Evolutionary conservation across 2,113 vertebrate species (phyloP).

Genomic region (Pongo abelii): DNA sequence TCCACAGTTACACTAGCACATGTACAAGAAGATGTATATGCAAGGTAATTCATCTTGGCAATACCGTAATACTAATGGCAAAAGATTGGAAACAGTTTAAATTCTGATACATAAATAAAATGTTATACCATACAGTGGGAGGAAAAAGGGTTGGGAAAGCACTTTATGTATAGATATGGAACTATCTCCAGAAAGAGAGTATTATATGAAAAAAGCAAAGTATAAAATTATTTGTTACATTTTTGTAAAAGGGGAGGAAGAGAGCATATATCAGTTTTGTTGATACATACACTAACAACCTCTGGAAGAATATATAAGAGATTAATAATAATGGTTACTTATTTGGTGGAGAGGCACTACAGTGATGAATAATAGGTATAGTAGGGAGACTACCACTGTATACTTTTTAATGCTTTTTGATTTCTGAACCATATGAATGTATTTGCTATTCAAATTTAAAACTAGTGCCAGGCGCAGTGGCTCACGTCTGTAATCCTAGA

Average conservation of each 20-base stretch:
- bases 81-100: background rate
- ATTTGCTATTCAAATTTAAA: constrained; percentile 50
- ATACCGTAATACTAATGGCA: background rate
- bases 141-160: background rate
- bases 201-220: background rate
- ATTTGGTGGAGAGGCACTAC: background rate
- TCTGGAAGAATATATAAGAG: background rate
- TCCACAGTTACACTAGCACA: background rate
- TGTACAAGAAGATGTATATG: background rate
- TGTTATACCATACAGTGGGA: background rate
- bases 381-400: background rate
- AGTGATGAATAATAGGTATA: background rate
- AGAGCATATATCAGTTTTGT: background rate
- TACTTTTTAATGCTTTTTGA: constrained; percentile 22
- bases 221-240: background rate
- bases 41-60: background rate
- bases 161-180: background rate
- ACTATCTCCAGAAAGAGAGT: background rate
- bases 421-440: constrained; percentile 35
- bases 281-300: background rate
- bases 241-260: background rate
- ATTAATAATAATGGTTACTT: background rate
- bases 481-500: too few species aligned
- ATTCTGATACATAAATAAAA: background rate
- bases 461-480: background rate